phyloP scores from a whole-genome alignment of 2,113 vertebrate species.

The Pituophis catenifer region DNA sequence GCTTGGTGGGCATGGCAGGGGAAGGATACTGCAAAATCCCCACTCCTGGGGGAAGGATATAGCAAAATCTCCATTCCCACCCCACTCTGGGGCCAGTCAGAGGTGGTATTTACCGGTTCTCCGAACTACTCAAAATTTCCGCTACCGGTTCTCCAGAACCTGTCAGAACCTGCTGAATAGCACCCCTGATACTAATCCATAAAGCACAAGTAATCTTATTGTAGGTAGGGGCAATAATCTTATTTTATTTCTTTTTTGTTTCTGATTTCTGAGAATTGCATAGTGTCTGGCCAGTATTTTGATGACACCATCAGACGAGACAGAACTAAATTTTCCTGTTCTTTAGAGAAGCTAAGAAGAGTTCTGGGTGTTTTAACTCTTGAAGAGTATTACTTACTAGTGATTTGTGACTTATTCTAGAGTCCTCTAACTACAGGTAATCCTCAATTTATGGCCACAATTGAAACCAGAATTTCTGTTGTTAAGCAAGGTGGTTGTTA shows the following conservation, averaged over 20 bases:
- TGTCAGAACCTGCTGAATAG: too few relatives aligned
- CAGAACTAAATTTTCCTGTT: not conserved
- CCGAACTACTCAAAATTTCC: too few relatives aligned
- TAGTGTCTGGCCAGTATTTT: not conserved
- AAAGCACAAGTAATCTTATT: not conserved
- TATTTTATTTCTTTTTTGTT: not conserved
- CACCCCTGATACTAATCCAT: not conserved
- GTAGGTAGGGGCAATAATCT: not conserved
- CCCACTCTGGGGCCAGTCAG: too few relatives aligned
- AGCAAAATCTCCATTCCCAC: too few relatives aligned
- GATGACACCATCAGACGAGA: not conserved
- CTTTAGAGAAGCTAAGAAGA: not conserved
- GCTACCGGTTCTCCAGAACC: too few relatives aligned
- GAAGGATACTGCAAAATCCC: too few relatives aligned
- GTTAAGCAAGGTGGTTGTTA: not conserved
- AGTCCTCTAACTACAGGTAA: not conserved
- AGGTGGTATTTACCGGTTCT: too few relatives aligned
- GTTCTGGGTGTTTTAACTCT: not conserved
- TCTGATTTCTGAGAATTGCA: not conserved
- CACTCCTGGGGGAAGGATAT: too few relatives aligned
- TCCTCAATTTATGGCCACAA: not conserved
- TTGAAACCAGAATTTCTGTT: not conserved
- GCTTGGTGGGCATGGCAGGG: too few relatives aligned
- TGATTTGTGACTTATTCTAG: not conserved
- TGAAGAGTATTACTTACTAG: not conserved